Conservation (phyloP, 1,140 invertebrate genomes). For the Papilio glaucus region DNA sequence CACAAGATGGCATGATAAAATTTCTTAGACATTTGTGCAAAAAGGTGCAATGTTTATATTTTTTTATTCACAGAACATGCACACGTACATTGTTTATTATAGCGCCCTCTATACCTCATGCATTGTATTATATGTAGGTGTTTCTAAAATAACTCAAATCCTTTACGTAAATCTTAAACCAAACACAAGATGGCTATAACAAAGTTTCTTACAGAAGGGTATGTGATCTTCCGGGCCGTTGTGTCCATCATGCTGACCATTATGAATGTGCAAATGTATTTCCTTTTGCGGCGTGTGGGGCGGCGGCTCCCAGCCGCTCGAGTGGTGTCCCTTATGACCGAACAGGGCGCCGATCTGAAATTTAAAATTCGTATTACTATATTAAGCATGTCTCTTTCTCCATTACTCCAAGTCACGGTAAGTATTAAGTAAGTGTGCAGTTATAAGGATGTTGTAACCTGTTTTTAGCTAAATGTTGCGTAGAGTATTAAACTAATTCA, state of each 20-base stretch:
- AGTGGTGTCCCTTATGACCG: slow-evolving; percentile 52
- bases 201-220: slow-evolving; percentile 50
- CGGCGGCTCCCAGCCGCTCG: slow-evolving; percentile 52
- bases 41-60: neutral
- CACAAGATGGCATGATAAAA: too few relatives aligned
- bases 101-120: slow-evolving; percentile 20
- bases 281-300: slow-evolving; percentile 58
- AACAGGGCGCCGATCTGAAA: slow-evolving; percentile 69
- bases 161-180: slow-evolving; percentile 28
- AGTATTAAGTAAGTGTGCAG: too few relatives aligned
- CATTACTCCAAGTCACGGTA: too few relatives aligned
- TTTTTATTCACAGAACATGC: neutral
- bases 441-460: too few relatives aligned
- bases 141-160: neutral
- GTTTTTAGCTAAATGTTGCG: too few relatives aligned
- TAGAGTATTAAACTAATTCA: too few relatives aligned
- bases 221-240: slow-evolving; percentile 47
- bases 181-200: slow-evolving; percentile 45
- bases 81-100: neutral
- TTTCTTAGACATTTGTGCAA: too few relatives aligned
- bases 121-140: neutral
- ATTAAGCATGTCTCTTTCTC: too few relatives aligned
- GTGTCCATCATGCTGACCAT: slow-evolving; percentile 56
- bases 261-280: slow-evolving; percentile 77
- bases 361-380: too few relatives aligned